A percentile compares a stretch with the other conserved stretches of the same genome.
Conservation (phyloP, 2,888 invertebrate genomes). For the Idaea dimidiata region DNA sequence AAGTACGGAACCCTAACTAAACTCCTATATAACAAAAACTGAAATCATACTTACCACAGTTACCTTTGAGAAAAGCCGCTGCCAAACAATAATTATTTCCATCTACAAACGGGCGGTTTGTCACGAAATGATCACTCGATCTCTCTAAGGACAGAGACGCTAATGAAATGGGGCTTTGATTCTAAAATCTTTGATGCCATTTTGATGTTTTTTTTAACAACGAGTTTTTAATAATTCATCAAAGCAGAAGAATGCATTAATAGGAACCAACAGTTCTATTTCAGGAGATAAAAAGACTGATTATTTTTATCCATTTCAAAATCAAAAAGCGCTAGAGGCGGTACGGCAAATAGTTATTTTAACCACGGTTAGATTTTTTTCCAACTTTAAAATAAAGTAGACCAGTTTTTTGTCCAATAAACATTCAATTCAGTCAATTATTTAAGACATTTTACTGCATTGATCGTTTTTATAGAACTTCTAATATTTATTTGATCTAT, state of each 20-base stretch:
- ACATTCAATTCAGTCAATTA: too few relatives aligned
- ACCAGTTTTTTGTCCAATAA: too few relatives aligned
- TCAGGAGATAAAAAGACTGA: too few relatives aligned
- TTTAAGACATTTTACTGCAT: too few relatives aligned
- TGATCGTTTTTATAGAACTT: too few relatives aligned
- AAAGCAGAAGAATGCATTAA: neutral
- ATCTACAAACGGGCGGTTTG: constrained; percentile 62
- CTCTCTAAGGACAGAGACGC: constrained; percentile 30
- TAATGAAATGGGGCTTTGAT: constrained; percentile 65
- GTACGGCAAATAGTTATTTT: too few relatives aligned
- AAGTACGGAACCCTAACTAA: neutral
- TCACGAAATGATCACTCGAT: constrained; percentile 63
- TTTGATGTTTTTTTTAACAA: constrained; percentile 9
- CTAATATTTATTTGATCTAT: too few relatives aligned
- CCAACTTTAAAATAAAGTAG: too few relatives aligned
- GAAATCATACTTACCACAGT: constrained; percentile 35
- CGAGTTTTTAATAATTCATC: neutral
- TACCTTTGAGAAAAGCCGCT: constrained; percentile 50
- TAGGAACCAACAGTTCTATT: neutral
- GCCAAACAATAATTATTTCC: constrained; percentile 57
- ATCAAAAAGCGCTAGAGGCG: too few relatives aligned
- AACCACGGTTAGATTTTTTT: too few relatives aligned
- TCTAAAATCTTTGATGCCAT: constrained; percentile 44
- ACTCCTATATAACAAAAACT: neutral
- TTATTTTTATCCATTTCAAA: too few relatives aligned